Conservation (phyloP, 1,140 invertebrate genomes). For the Drosophila paulistorum region DNA sequence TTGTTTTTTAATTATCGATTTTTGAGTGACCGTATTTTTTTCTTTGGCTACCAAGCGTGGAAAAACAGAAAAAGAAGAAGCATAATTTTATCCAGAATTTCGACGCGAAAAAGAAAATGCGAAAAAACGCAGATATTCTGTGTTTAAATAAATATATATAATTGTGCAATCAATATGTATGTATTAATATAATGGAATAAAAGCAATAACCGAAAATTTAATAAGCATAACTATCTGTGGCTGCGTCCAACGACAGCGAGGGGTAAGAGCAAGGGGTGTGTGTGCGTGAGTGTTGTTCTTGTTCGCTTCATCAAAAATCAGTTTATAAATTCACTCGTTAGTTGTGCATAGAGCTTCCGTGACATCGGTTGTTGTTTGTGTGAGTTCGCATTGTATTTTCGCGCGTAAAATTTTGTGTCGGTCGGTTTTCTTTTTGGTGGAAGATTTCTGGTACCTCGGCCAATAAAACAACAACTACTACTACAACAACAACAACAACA, state of each 20-base stretch:
- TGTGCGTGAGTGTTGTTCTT: slow-evolving; percentile 41
- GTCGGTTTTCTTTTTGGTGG: slow-evolving; percentile 2
- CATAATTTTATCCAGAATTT: slow-evolving; percentile 52
- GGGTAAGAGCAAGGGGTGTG: slow-evolving; percentile 33
- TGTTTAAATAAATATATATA: slow-evolving; percentile 18
- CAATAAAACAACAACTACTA: slow-evolving; percentile 3
- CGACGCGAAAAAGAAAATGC: slow-evolving; percentile 45
- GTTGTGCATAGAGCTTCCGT: slow-evolving; percentile 77
- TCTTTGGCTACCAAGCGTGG: slow-evolving; percentile 15
- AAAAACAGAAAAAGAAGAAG: slow-evolving; percentile 56
- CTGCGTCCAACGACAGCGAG: slow-evolving; percentile 23
- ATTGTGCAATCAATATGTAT: slow-evolving; percentile 57
- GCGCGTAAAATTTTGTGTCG: slow-evolving; percentile 67
- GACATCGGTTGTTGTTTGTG: slow-evolving; percentile 69
- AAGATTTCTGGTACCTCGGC: not conserved
- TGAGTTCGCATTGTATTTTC: slow-evolving; percentile 56
- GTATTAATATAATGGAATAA: slow-evolving; percentile 37
- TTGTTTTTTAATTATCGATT: not conserved
- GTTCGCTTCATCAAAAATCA: slow-evolving; percentile 42
- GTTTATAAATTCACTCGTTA: slow-evolving; percentile 53
- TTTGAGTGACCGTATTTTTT: not conserved
- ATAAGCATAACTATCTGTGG: slow-evolving; percentile 56
- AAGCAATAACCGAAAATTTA: slow-evolving; percentile 63
- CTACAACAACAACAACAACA: slow-evolving; percentile 13
- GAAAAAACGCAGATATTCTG: slow-evolving; percentile 9